Conservation (phyloP, 2,113 vertebrate species). For the Dipodomys stephensi region DNA sequence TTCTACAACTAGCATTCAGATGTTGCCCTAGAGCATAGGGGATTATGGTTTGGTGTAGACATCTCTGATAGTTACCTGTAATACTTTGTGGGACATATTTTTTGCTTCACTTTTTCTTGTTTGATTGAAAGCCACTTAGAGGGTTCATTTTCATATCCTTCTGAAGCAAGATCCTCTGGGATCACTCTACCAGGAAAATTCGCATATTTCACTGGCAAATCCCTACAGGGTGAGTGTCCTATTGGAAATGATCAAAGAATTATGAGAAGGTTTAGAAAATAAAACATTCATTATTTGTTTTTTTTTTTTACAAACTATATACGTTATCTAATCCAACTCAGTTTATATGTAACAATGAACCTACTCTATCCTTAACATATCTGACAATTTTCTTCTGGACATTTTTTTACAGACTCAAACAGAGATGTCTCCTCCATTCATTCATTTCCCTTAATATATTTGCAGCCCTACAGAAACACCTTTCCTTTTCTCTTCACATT, state of each 20-base stretch:
- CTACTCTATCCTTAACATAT: background rate
- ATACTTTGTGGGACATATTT: background rate
- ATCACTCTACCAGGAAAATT: conserved; percentile 46
- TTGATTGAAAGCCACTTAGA: conserved; percentile 69
- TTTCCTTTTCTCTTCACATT: conserved; percentile 34
- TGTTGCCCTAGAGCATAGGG: background rate
- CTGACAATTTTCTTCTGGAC: conserved; percentile 14
- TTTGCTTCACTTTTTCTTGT: background rate
- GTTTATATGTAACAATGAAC: conserved; percentile 44
- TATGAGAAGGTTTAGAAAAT: background rate
- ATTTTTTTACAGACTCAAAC: conserved; percentile 8
- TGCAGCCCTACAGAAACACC: background rate
- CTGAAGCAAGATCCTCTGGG: conserved; percentile 46
- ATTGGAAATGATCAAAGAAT: conserved; percentile 52
- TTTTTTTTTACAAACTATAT: conserved; percentile 6
- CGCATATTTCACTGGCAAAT: background rate
- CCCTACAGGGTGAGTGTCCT: background rate
- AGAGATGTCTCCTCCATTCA: background rate
- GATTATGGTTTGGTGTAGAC: conserved; percentile 32
- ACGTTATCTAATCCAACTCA: conserved; percentile 8
- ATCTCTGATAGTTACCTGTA: conserved; percentile 1
- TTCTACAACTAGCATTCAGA: conserved; percentile 22
- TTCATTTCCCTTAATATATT: conserved; percentile 14
- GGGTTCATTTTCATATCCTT: conserved; percentile 67
- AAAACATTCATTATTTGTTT: background rate